Percentiles rank a stretch among this genome's conserved stretches.
Conservation (phyloP, 2,113 vertebrate genomes). For the Lagopus muta region DNA sequence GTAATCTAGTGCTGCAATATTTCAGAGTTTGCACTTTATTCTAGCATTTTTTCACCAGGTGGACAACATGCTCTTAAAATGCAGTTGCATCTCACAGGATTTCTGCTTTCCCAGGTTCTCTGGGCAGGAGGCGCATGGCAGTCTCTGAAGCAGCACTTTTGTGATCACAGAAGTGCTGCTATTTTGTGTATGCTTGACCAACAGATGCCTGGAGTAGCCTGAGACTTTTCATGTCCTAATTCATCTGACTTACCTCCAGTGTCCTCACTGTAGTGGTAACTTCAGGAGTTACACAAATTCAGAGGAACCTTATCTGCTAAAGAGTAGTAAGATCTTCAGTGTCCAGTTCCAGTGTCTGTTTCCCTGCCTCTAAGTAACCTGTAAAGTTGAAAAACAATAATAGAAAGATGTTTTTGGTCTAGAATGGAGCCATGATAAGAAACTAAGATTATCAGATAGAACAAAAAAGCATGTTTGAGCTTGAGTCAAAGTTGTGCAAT, state of each 20-base stretch:
- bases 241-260: not conserved
- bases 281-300: not conserved
- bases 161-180: not conserved
- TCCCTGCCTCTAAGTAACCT: not conserved
- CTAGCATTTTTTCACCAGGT: rapidly evolving
- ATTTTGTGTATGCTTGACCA: not conserved
- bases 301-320: not conserved
- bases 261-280: not conserved
- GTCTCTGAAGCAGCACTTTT: not conserved
- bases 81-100: not conserved
- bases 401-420: no score
- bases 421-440: not conserved
- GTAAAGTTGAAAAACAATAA: not conserved
- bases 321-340: not conserved
- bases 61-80: not conserved
- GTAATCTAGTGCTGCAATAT: not conserved
- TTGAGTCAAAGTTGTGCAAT: not conserved
- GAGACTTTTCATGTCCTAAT: not conserved
- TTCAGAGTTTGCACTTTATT: not conserved
- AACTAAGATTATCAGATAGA: not conserved
- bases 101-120: not conserved
- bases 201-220: not conserved
- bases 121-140: not conserved
- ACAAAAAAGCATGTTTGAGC: not conserved
- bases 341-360: not conserved